Base-by-base conservation (phyloP, 1,140 invertebrate species). In the Asbolus verrucosus region DNA sequence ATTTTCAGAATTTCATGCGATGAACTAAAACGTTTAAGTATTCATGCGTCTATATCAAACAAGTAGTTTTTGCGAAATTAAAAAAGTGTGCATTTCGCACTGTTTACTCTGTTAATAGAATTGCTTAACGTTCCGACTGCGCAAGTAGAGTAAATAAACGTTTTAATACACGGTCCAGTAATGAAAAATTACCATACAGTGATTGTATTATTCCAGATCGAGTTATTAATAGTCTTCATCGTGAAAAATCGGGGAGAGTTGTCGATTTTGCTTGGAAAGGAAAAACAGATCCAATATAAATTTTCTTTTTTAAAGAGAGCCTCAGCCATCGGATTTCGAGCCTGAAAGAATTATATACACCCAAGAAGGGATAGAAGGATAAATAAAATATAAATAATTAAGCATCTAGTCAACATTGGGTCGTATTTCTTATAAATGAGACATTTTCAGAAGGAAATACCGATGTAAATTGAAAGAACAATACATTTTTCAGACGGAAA, bases 331-430 rank as follows among this genome's bases (percentile, higher is more conserved):
- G 33, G 61, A 63, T 39, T 63, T 63, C 33, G 36, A 63, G 39
- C 36, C 18, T 41, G 61, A 39, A 63, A 38, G 61, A 63, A 63
- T 63, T 63, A 63, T 63, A 36, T 63, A 39, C 61, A 24, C 33
- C 33, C 36, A 63, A 63, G 61, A 63, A 63, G 61, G 46, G 61
- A 63, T 63, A 39, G 33, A 16, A 15, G 61, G 39, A 63, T 63
- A 63, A 63, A 63, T 63, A 63, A 63, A 63, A 63, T 63, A 63
- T 63, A 63, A 63, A 63, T 63, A 63, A 63, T 63, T 63, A 63
- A 63, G 14, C 24, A 41, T 39, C 39, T 63, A 41, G 61, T 63
- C 61, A 63, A 63, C 33, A 39, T 63, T 13, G 9, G 18, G 39
- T 9, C 61, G 36, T 38, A 63, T 27, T 39, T 54, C 46, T 54